Conservation (phyloP, 2,888 invertebrate species). For the Dione juno region DNA sequence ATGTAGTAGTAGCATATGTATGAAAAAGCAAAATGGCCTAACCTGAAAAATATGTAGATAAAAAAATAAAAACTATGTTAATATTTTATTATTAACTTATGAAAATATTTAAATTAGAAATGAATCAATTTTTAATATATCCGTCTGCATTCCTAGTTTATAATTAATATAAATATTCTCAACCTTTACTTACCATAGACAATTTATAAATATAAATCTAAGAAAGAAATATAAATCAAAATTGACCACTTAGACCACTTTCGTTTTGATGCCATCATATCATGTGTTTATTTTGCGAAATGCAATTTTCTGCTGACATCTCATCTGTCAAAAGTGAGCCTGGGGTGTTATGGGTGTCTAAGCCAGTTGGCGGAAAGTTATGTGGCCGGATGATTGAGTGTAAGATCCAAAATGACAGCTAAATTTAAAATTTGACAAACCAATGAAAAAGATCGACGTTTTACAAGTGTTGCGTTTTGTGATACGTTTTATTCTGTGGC, state of each 20-base stretch:
- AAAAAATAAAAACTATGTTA: no score
- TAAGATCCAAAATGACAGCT: conserved; percentile 43
- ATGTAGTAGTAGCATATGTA: not conserved
- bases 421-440: conserved; percentile 44
- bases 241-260: not conserved
- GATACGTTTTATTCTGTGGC: not conserved
- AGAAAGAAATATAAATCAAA: not conserved
- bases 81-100: no score
- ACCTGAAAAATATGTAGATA: not conserved
- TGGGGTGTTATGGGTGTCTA: conserved; percentile 65
- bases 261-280: conserved; percentile 21
- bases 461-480: conserved; percentile 15
- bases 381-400: conserved; percentile 46
- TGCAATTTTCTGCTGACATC: conserved; percentile 58
- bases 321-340: conserved; percentile 68
- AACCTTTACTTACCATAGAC: no score
- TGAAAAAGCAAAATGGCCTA: not conserved
- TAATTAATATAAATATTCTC: no score
- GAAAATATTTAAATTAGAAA: no score
- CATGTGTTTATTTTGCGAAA: conserved; percentile 49
- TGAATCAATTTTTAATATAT: no score
- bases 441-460: conserved; percentile 39
- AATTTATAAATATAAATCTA: not conserved
- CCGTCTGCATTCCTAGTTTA: no score
- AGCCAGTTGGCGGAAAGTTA: conserved; percentile 51